These are phyloP conservation scores for Tenthredo notha DNA, from an alignment of 2,888 invertebrate species.

Conservation along the genomic window DNA sequence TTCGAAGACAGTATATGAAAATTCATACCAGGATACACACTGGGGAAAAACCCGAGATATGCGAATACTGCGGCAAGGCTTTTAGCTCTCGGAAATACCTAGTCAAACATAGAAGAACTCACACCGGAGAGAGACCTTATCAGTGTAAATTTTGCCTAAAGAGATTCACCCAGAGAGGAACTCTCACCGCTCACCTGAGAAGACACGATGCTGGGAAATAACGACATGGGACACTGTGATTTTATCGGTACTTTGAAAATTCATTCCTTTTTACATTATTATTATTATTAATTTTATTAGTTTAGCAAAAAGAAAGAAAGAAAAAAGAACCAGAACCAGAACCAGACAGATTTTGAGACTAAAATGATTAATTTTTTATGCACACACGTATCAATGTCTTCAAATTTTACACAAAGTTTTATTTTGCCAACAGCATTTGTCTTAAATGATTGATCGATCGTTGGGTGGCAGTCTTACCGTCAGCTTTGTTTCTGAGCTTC, in stretches of 20 bases:
- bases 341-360: neutral
- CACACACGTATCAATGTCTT: neutral
- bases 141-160: conserved; percentile 73
- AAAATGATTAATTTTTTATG: neutral
- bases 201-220: conserved; percentile 56
- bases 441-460: neutral
- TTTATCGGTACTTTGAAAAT: neutral
- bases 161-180: conserved; percentile 72
- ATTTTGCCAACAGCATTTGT: neutral
- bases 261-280: neutral
- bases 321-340: neutral
- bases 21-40: conserved; percentile 69
- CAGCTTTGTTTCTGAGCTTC: neutral
- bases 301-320: neutral
- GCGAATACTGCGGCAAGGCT: conserved; percentile 71
- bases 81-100: conserved; percentile 69
- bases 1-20: conserved; percentile 70
- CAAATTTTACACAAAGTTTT: neutral
- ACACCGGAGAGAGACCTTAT: conserved; percentile 70
- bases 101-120: conserved; percentile 67
- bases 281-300: neutral
- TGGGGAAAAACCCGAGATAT: conserved; percentile 71
- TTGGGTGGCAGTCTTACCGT: neutral
- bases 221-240: neutral
- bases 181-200: conserved; percentile 71